Evolutionary conservation across 1,140 invertebrate species (phyloP).

Genomic region (Neuroterus valhalla): DNA sequence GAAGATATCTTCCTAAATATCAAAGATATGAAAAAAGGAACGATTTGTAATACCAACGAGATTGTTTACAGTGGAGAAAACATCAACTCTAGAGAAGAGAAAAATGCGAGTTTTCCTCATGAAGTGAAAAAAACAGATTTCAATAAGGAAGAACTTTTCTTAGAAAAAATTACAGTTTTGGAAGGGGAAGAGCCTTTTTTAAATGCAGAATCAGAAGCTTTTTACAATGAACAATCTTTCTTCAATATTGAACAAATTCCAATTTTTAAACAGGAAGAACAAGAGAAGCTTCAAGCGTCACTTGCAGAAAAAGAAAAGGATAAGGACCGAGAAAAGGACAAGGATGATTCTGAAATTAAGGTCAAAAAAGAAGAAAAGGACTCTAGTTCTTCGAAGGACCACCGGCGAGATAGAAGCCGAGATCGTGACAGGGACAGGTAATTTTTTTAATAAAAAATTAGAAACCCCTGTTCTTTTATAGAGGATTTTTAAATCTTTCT

Average conservation of each 20-base stretch:
- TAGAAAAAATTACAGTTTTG: too few species aligned
- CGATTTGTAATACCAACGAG: too few species aligned
- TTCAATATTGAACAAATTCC: slow-evolving; percentile 35
- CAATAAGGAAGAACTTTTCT: too few species aligned
- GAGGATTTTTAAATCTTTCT: too few species aligned
- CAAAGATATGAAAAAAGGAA: too few species aligned
- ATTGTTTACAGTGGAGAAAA: too few species aligned
- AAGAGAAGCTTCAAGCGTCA: slow-evolving; percentile 81
- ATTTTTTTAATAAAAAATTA: slow-evolving; percentile 31
- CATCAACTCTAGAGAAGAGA: too few species aligned
- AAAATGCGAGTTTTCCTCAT: too few species aligned
- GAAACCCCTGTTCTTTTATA: slow-evolving; percentile 29
- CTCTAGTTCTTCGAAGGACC: slow-evolving; percentile 68
- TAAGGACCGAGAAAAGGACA: slow-evolving; percentile 73
- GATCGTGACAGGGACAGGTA: slow-evolving; percentile 74
- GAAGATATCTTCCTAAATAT: too few species aligned
- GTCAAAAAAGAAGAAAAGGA: slow-evolving; percentile 72
- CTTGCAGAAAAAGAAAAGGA: slow-evolving; percentile 76
- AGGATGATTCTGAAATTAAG: slow-evolving; percentile 70
- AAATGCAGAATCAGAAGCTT: not conserved
- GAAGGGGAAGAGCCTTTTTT: not conserved
- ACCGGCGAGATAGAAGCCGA: slow-evolving; percentile 69
- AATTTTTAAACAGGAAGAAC: slow-evolving; percentile 78
- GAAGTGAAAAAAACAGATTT: too few species aligned
- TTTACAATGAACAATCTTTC: slow-evolving; percentile 27